Percentiles rank a stretch among this genome's conserved stretches.
Conservation (phyloP, 2,888 invertebrate genomes). For the Pollenia labialis region DNA sequence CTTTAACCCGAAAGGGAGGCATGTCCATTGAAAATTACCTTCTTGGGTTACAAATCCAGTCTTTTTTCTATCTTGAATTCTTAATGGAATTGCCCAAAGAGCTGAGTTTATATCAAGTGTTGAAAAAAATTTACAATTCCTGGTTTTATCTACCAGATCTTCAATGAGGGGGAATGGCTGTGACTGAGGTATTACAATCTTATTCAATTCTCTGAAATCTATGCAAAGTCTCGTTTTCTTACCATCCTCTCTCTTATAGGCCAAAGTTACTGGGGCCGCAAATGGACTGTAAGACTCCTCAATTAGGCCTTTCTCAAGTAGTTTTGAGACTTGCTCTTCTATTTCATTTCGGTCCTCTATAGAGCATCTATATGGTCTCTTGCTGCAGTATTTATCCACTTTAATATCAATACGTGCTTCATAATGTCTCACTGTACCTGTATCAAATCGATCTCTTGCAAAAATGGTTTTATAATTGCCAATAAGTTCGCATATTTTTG, state of each 20-base stretch:
- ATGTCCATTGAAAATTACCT: constrained; percentile 70
- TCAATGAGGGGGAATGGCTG: constrained; percentile 58
- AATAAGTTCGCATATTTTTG: constrained; percentile 72
- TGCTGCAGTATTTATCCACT: constrained; percentile 72
- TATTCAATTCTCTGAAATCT: constrained; percentile 61
- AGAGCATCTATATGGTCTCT: constrained; percentile 71
- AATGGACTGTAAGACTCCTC: constrained; percentile 54
- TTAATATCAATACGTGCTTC: constrained; percentile 75
- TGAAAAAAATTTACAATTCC: constrained; percentile 66
- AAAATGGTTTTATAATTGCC: constrained; percentile 74
- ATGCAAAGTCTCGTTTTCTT: constrained; percentile 71
- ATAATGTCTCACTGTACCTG: constrained; percentile 75
- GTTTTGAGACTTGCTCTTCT: constrained; percentile 69
- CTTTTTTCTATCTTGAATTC: constrained; percentile 68
- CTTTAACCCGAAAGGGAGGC: constrained; percentile 38
- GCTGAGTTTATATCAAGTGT: constrained; percentile 72
- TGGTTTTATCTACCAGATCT: constrained; percentile 63
- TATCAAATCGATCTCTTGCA: constrained; percentile 76
- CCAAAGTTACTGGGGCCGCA: constrained; percentile 73
- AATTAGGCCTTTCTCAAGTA: constrained; percentile 67
- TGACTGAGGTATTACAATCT: constrained; percentile 22
- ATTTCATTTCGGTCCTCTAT: constrained; percentile 71
- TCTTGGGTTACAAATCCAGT: constrained; percentile 73
- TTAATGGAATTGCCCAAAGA: constrained; percentile 68
- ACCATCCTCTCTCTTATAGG: constrained; percentile 74